Evolutionary conservation across 2,113 vertebrate genomes (phyloP), one percentile per base, ranked within the genome.

Genomic region (Pterocles burchelli): DNA sequence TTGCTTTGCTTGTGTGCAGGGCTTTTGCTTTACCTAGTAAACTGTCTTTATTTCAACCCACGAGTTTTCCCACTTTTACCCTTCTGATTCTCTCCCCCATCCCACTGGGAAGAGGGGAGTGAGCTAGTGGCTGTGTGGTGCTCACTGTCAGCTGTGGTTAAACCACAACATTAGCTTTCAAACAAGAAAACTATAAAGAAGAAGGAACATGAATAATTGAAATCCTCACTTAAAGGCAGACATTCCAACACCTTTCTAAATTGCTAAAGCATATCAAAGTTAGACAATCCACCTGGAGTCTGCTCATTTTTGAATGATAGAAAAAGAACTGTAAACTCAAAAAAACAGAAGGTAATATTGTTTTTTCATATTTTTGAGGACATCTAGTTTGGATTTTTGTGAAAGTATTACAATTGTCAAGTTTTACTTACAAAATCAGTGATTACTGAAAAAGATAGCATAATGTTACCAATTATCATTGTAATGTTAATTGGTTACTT

Each of bases 361-460:
- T 11, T 15, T 6, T 81, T 72, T 55, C 33, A 26, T 38, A 67
- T 51, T 76, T 61, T 61, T 71, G 19, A 84, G 11, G 19, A 29
- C 24, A 62, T 0, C 0, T 4, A 18, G 19, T 31, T 63, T 0
- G 0, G 6, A 63, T 62, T 89, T 68, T 71, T 6, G 8, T 46
- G 1, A 11, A 70, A 89, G 2, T 28, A 45, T 84, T 81, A 17
- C 1, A 80, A 7, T 4, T 33, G 1, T 41, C 58, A 36, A 34
- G 5, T 55, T 57, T 13, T 13, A 57, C 7, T 41, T 74, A 43
- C 12, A 63, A 66, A 86, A 48, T 38, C 25, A 51, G 17, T 9
- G 54, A 67, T 43, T 78, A 71, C n/a, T 81, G 2, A 14, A 81
- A 84, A 45, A 54, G 6, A n/a, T 11, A 57, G 3, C 5, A 33